phyloP scores from a whole-genome alignment of 2,797 vertebrate species.

The Pipistrellus nathusii region DNA sequence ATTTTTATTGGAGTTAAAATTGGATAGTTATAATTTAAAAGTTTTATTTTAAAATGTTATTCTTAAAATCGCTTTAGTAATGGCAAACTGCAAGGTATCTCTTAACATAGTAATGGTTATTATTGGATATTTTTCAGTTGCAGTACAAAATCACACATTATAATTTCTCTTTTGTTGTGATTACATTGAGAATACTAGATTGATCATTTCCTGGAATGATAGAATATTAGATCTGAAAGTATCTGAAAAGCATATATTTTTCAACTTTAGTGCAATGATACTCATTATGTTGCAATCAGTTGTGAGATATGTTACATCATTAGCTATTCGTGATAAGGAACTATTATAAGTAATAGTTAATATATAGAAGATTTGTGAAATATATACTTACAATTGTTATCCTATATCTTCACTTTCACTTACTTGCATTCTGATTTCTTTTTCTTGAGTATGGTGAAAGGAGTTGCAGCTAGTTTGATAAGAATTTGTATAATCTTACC shows the following conservation, averaged over 20 bases:
- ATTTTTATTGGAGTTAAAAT: slow-evolving; percentile 55
- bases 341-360: slow-evolving; percentile 5
- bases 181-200: slow-evolving; percentile 17
- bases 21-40: slow-evolving; percentile 7
- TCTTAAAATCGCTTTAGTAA: slow-evolving; percentile 51
- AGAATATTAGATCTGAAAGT: slow-evolving; percentile 39
- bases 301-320: slow-evolving; percentile 34
- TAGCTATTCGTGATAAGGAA: slow-evolving; percentile 6
- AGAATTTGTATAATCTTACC: slow-evolving; percentile 1
- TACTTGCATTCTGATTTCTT: slow-evolving; percentile 11
- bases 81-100: neutral
- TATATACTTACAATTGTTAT: slow-evolving; percentile 24
- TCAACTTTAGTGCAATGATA: neutral
- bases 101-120: slow-evolving; percentile 23
- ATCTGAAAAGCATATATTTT: slow-evolving; percentile 11
- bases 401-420: slow-evolving; percentile 28
- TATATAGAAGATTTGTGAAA: slow-evolving; percentile 24
- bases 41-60: slow-evolving; percentile 43
- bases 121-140: slow-evolving; percentile 16
- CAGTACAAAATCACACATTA: neutral
- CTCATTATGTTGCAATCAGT: neutral
- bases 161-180: slow-evolving; percentile 47
- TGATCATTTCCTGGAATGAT: slow-evolving; percentile 12
- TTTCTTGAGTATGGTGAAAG: slow-evolving; percentile 18
- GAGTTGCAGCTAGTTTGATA: slow-evolving; percentile 23